Conservation (phyloP, 2,888 invertebrate genomes). For the Mimumesa dahlbomi region DNA sequence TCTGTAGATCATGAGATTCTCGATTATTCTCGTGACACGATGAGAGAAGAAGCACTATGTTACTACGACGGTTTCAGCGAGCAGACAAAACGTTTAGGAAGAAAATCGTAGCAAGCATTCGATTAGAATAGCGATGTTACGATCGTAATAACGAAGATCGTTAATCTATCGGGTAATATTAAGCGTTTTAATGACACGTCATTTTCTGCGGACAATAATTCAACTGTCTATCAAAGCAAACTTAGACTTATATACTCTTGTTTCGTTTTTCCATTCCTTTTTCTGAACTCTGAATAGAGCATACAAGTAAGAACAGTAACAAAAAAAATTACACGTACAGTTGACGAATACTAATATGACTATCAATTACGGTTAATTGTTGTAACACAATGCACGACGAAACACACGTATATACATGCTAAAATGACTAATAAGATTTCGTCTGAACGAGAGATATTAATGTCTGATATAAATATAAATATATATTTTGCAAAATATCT, state of each 20-base stretch:
- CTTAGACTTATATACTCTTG: not conserved
- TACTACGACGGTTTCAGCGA: slow-evolving; percentile 5
- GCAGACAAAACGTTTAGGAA: slow-evolving; percentile 4
- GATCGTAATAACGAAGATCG: slow-evolving; percentile 3
- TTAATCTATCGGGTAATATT: not conserved
- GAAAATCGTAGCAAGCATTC: slow-evolving; percentile 15
- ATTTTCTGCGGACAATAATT: not conserved
- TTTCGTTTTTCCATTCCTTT: not conserved
- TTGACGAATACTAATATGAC: not conserved
- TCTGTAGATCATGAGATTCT: slow-evolving; percentile 27
- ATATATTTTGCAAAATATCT: too few relatives aligned
- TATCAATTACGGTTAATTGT: not conserved
- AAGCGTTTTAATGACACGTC: not conserved
- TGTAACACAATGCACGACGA: slow-evolving; percentile 10
- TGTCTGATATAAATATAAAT: too few relatives aligned
- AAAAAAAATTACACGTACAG: slow-evolving; percentile 1
- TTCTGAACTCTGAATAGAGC: not conserved
- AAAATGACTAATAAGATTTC: slow-evolving; percentile 10
- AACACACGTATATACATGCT: slow-evolving; percentile 23
- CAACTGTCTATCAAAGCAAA: not conserved
- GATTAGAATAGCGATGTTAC: slow-evolving; percentile 14
- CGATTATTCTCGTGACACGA: slow-evolving; percentile 21
- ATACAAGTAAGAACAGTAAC: not conserved
- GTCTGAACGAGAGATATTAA: too few relatives aligned
- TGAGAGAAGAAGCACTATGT: slow-evolving; percentile 44